Conservation (phyloP, 2,797 vertebrate species). For the Tachyglossus aculeatus region DNA sequence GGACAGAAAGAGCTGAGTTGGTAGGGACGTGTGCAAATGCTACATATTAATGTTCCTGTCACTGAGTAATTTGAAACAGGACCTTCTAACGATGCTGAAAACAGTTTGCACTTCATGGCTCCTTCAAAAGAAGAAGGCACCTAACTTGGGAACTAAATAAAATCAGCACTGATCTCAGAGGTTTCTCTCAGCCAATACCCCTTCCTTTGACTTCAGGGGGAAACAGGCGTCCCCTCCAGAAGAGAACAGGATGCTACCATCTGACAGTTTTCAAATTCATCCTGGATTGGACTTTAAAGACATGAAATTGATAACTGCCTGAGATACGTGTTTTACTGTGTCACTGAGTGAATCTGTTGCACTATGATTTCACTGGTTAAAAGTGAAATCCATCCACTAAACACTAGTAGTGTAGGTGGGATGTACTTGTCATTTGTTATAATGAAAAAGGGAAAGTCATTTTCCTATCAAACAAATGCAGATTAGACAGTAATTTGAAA, state of each 20-base stretch:
- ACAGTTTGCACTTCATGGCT: not conserved
- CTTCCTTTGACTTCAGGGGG: not conserved
- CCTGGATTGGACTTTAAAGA: slow-evolving; percentile 14
- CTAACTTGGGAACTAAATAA: not conserved
- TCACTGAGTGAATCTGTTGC: slow-evolving; percentile 37
- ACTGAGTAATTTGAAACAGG: not conserved
- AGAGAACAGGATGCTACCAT: not conserved
- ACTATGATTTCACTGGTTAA: slow-evolving; percentile 47
- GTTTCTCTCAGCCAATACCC: not conserved
- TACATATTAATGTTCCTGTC: not conserved
- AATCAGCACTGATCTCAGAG: slow-evolving; percentile 1
- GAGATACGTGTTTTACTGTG: slow-evolving; percentile 37
- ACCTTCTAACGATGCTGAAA: not conserved
- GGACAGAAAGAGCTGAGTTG: not conserved
- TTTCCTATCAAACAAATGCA: slow-evolving; percentile 47
- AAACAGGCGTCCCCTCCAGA: not conserved
- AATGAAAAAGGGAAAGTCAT: slow-evolving; percentile 49
- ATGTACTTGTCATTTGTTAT: slow-evolving; percentile 33
- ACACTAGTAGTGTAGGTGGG: slow-evolving; percentile 45
- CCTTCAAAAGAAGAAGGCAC: not conserved
- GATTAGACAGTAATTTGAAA: slow-evolving; percentile 53
- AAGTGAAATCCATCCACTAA: slow-evolving; percentile 52
- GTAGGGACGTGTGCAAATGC: not conserved
- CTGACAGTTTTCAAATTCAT: slow-evolving; percentile 18
- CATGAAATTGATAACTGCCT: slow-evolving; percentile 36